These are phyloP conservation scores for Leuciscus idus DNA, from an alignment of 2,113 vertebrate species.

Conservation along the genomic window DNA sequence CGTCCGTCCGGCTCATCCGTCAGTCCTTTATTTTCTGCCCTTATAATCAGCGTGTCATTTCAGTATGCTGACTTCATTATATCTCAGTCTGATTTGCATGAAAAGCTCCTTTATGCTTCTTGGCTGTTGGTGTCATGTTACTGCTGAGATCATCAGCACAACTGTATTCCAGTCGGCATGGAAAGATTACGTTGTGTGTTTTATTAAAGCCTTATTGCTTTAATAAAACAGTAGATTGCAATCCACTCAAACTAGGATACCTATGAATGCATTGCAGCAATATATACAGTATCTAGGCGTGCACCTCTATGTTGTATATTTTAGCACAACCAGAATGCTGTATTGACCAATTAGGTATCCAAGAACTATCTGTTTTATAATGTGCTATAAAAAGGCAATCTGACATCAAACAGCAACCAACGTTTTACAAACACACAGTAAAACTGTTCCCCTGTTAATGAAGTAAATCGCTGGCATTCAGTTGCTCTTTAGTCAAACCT, in stretches of 20 bases:
- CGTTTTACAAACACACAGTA: not conserved
- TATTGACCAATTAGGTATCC: not conserved
- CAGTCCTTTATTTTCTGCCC: slow-evolving; percentile 43
- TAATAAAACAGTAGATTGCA: not conserved
- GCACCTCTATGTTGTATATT: not conserved
- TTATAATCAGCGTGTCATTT: slow-evolving; percentile 33
- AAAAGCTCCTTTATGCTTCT: slow-evolving; percentile 23
- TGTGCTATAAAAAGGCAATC: not conserved
- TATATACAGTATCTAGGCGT: not conserved
- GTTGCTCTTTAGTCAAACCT: slow-evolving; percentile 62
- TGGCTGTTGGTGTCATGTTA: slow-evolving; percentile 19
- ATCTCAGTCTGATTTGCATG: slow-evolving; percentile 41
- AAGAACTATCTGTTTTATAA: not conserved
- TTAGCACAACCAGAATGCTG: not conserved
- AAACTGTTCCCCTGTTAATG: slow-evolving; percentile 17
- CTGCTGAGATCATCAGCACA: slow-evolving; percentile 10
- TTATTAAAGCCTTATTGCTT: not conserved
- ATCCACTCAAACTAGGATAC: not conserved
- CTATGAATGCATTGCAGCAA: not conserved
- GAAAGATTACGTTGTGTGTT: not conserved
- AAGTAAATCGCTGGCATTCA: slow-evolving; percentile 52
- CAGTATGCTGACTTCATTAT: slow-evolving; percentile 46
- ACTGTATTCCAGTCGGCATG: not conserved
- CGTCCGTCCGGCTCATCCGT: slow-evolving; percentile 19
- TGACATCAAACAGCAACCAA: not conserved